Evolutionary conservation across 1,140 invertebrate genomes (phyloP).

Genomic region (Arion vulgaris): DNA sequence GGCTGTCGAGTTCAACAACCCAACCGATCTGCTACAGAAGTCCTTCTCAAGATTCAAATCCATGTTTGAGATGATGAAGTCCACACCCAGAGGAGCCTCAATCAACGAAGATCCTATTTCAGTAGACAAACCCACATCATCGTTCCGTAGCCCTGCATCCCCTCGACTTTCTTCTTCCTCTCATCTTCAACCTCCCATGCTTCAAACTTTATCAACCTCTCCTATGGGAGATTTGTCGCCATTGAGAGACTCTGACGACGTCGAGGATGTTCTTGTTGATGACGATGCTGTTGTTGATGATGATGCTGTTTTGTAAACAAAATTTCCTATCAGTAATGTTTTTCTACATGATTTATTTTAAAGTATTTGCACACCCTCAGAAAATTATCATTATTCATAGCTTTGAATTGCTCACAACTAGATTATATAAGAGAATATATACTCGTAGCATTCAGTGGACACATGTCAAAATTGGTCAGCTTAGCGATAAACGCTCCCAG

Average conservation of each 20-base stretch:
- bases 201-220: neutral
- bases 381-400: too few species aligned
- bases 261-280: slow-evolving; percentile 24
- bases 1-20: slow-evolving; percentile 82
- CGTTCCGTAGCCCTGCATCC: neutral
- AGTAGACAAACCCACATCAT: neutral
- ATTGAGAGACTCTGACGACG: slow-evolving; percentile 7
- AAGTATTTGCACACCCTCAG: too few species aligned
- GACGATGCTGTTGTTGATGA: slow-evolving; percentile 18
- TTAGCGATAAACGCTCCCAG: too few species aligned
- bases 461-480: too few species aligned
- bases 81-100: slow-evolving; percentile 40
- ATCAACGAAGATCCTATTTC: slow-evolving; percentile 39
- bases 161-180: slow-evolving; percentile 1
- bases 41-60: slow-evolving; percentile 77
- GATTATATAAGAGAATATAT: too few species aligned
- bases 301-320: too few species aligned
- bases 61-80: slow-evolving; percentile 77
- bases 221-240: slow-evolving; percentile 23
- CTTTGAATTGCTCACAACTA: too few species aligned
- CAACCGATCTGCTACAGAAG: slow-evolving; percentile 79
- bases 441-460: too few species aligned
- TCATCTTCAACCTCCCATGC: neutral
- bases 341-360: too few species aligned
- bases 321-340: too few species aligned